Evolutionary conservation across 2,113 vertebrate species (phyloP), one percentile per base, ranked within the genome.

Genomic region (Gallinago paraguaiae): DNA sequence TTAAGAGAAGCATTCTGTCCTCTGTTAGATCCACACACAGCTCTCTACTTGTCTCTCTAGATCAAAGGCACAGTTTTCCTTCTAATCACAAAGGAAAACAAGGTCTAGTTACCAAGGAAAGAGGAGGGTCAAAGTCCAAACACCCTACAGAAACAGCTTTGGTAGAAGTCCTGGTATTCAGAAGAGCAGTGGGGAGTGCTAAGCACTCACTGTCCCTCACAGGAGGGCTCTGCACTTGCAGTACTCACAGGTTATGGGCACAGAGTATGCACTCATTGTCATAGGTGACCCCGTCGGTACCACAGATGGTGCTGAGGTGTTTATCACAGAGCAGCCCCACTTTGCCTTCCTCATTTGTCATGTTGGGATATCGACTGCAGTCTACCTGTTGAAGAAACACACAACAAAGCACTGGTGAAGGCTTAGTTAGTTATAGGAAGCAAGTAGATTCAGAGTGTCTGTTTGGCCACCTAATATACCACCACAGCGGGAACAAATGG

Each of bases 281-380:
- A 0, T 97, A 97, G 63, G 93, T 95, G 54, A 86, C 61, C 54
- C 95, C 83, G 1, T 97, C 65, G 0, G 88, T 93, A 16, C 96
- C 95, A 0, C 97, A 97, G 37, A 97, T 0, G 0, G 41, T 86
- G 17, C 1, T 59, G 43, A 37, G 1, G 13, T 41, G 41, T 30
- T 39, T 76, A 27, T 0, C 39, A 46, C 97, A 97, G 35, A 61
- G 24, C 22, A 83, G 1, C 39, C 0, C 19, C 28, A 13, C 63
- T 86, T 91, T 96, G 41, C 90, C 91, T 20, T 94, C 90, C n/a
- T 93, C 92, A 0, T 11, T 82, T 35, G 91, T 95, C 1, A 6
- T n/a, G 60, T 94, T 96, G 76, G 85, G n/a, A 10, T 95, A 94
- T 37, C 4, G 77, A 28, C 85, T 97, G 92, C 97, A 97, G 43